Evolutionary conservation across 2,888 invertebrate species (phyloP).

Genomic region (Nomada ruficornis): DNA sequence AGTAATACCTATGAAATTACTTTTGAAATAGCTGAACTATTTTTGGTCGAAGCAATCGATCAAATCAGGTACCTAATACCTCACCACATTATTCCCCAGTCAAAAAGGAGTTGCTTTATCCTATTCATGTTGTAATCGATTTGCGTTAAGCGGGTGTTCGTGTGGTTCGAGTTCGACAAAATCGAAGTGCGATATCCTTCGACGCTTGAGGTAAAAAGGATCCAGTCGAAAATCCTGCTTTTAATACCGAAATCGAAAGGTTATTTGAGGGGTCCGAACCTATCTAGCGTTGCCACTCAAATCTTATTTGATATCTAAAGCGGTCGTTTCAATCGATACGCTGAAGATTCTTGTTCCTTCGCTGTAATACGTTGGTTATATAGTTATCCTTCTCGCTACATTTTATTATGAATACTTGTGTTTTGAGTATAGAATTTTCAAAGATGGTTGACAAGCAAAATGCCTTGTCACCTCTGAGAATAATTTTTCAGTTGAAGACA

Average conservation of each 20-base stretch:
- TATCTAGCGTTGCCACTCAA: background rate
- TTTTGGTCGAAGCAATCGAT: background rate
- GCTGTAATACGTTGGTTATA: background rate
- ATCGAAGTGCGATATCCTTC: background rate
- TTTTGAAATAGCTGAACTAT: background rate
- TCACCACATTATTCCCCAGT: background rate
- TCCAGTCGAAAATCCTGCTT: background rate
- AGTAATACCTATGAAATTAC: too few species aligned
- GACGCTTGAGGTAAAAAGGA: background rate
- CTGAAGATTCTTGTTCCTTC: background rate
- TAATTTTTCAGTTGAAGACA: too few species aligned
- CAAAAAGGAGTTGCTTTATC: background rate
- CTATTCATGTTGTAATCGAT: conserved; percentile 23
- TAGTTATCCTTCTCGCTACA: background rate
- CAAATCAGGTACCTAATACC: background rate
- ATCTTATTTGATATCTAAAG: background rate
- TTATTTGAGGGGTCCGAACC: background rate
- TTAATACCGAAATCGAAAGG: conserved; percentile 2
- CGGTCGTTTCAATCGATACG: background rate
- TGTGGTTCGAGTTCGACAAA: background rate
- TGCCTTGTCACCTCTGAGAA: too few species aligned
- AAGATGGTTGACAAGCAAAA: too few species aligned
- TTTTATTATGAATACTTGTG: background rate
- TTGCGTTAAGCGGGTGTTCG: conserved; percentile 7
- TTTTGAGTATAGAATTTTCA: too few species aligned